Conservation (phyloP, 35 echinoderm and acorn worm genomes). For the Lytechinus variegatus region DNA sequence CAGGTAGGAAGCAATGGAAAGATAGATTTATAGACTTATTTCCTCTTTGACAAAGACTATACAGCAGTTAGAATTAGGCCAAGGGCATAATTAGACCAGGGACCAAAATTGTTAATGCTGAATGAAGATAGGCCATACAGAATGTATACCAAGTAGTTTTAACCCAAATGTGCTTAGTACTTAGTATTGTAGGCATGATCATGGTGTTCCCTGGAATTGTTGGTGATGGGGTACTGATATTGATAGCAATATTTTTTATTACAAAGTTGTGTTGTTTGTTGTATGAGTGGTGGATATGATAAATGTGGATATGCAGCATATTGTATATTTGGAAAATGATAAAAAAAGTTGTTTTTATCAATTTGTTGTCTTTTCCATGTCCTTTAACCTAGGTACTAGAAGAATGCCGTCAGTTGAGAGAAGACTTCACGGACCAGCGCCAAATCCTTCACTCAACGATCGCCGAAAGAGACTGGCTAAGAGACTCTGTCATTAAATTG, state of each 20-base stretch:
- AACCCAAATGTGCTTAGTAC: too few species aligned
- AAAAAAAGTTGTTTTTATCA: background rate
- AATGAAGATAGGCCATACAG: too few species aligned
- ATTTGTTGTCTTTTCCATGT: background rate
- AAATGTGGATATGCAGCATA: too few species aligned
- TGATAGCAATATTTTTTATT: background rate
- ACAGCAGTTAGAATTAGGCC: too few species aligned
- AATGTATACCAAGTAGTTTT: too few species aligned
- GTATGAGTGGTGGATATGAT: background rate
- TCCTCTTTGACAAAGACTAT: too few species aligned
- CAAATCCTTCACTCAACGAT: slow-evolving; percentile 43
- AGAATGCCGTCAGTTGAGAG: slow-evolving; percentile 50
- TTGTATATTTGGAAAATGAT: too few species aligned
- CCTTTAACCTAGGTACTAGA: background rate
- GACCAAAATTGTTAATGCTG: too few species aligned
- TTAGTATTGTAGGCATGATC: background rate
- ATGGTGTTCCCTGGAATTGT: background rate
- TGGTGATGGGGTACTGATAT: background rate
- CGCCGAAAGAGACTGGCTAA: slow-evolving; percentile 45
- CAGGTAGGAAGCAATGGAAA: slow-evolving; percentile 41
- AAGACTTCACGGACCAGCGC: slow-evolving; percentile 20
- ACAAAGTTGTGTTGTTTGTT: background rate
- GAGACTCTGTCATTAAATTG: slow-evolving; percentile 34
- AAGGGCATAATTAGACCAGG: too few species aligned
- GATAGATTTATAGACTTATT: too few species aligned